phyloP scores from a whole-genome alignment of 2,888 invertebrate genomes.

The Julus scanicus region DNA sequence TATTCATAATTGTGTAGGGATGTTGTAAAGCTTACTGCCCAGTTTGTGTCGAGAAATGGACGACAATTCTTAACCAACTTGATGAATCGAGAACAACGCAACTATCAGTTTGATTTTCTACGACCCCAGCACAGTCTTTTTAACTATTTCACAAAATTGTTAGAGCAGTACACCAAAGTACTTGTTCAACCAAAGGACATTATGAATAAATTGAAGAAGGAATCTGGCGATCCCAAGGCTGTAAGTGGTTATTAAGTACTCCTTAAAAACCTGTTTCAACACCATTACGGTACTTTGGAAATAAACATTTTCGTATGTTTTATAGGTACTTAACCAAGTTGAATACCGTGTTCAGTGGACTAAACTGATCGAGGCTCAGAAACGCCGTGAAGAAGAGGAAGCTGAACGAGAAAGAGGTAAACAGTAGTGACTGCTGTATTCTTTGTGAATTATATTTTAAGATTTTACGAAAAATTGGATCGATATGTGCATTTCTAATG shows the following conservation, averaged over 20 bases:
- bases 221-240: conserved; percentile 75
- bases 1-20: conserved; percentile 72
- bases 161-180: conserved; percentile 98
- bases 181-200: conserved; percentile 95
- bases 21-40: conserved; percentile 96
- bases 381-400: conserved; percentile 93
- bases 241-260: conserved; percentile 65
- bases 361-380: conserved; percentile 91
- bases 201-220: conserved; percentile 77
- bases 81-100: conserved; percentile 98
- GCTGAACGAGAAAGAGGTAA: conserved; percentile 88
- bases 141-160: conserved; percentile 95
- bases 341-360: conserved; percentile 97
- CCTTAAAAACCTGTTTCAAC: background rate
- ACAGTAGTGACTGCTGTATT: background rate
- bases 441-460: background rate
- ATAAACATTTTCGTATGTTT: background rate
- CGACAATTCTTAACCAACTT: conserved; percentile 96
- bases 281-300: background rate
- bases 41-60: conserved; percentile 98
- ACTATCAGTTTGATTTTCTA: conserved; percentile 98
- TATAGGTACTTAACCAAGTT: conserved; percentile 81
- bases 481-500: background rate
- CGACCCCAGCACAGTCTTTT: conserved; percentile 98
- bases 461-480: background rate